Conservation (phyloP, 1,140 invertebrate genomes). For the Heterodera carotae region DNA sequence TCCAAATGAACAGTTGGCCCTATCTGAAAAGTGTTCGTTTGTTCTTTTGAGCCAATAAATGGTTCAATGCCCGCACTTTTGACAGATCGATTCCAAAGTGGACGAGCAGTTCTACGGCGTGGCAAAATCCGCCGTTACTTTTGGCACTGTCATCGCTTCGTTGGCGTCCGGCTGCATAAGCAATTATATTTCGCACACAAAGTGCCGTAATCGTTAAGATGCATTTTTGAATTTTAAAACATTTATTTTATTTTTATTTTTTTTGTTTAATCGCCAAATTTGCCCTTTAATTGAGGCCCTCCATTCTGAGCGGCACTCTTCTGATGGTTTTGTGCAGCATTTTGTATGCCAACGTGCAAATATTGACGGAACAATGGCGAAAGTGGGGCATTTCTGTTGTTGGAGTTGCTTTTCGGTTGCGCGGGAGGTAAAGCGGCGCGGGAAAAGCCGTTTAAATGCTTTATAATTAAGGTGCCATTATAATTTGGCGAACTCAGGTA, state of each 20-base stretch:
- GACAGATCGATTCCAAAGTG: slow-evolving; percentile 6
- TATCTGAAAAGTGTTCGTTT: slow-evolving; percentile 19
- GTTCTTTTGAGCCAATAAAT: not conserved
- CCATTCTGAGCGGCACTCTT: slow-evolving; percentile 15
- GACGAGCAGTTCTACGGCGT: slow-evolving; percentile 19
- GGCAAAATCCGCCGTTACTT: not conserved
- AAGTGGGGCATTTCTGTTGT: slow-evolving; percentile 13
- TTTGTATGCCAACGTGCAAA: slow-evolving; percentile 20
- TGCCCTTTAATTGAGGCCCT: not conserved
- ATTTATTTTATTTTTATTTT: not conserved
- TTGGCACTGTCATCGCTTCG: slow-evolving; percentile 13
- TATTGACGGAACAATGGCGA: slow-evolving; percentile 6
- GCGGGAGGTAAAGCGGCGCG: not conserved
- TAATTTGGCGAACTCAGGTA: slow-evolving; percentile 6
- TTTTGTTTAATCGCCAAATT: not conserved
- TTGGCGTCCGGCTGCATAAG: slow-evolving; percentile 14
- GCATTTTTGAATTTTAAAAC: too few species aligned
- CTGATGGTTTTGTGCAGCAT: not conserved
- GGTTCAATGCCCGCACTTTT: not conserved
- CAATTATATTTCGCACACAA: slow-evolving; percentile 30
- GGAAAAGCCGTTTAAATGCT: not conserved
- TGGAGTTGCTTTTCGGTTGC: not conserved
- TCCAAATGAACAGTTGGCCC: slow-evolving; percentile 24
- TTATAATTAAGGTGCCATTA: not conserved
- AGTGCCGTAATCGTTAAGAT: not conserved